phyloP scores from a whole-genome alignment of 2,888 invertebrate genomes.

The Neocrepidodera transversa region DNA sequence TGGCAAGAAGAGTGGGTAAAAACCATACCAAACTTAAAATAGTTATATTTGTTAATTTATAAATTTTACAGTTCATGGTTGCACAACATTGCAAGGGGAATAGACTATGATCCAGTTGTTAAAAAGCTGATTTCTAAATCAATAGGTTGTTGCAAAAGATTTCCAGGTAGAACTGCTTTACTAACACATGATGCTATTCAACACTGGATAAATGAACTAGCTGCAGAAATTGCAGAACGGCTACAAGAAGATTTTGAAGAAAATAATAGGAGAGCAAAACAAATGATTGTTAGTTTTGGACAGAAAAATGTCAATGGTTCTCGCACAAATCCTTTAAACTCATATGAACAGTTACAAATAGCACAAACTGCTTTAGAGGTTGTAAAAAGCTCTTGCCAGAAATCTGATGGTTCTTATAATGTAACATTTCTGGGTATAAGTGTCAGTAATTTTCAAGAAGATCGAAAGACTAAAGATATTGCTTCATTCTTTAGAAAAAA shows the following conservation, averaged over 20 bases:
- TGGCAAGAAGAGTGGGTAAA: constrained; percentile 88
- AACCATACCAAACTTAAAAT: no score
- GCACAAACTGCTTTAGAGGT: constrained; percentile 71
- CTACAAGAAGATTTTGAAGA: constrained; percentile 80
- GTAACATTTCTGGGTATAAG: constrained; percentile 79
- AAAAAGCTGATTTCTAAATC: constrained; percentile 87
- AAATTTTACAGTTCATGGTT: constrained; percentile 74
- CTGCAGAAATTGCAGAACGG: constrained; percentile 83
- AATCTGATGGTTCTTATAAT: constrained; percentile 55
- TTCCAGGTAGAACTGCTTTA: constrained; percentile 81
- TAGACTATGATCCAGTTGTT: constrained; percentile 87
- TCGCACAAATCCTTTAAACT: constrained; percentile 67
- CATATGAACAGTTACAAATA: constrained; percentile 73
- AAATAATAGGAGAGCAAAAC: constrained; percentile 81
- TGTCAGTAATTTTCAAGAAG: constrained; percentile 78
- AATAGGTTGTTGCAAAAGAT: constrained; percentile 95
- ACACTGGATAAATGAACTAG: constrained; percentile 83
- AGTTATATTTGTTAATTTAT: neutral
- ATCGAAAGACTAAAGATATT: constrained; percentile 61
- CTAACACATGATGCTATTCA: constrained; percentile 69
- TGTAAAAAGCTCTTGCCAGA: constrained; percentile 65
- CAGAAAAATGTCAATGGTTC: constrained; percentile 70
- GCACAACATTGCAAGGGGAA: constrained; percentile 84
- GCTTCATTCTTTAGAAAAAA: constrained; percentile 47
- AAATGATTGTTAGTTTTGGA: constrained; percentile 78